Evolutionary conservation across 2,113 vertebrate genomes (phyloP).

Genomic region (Saguinus imperator): DNA sequence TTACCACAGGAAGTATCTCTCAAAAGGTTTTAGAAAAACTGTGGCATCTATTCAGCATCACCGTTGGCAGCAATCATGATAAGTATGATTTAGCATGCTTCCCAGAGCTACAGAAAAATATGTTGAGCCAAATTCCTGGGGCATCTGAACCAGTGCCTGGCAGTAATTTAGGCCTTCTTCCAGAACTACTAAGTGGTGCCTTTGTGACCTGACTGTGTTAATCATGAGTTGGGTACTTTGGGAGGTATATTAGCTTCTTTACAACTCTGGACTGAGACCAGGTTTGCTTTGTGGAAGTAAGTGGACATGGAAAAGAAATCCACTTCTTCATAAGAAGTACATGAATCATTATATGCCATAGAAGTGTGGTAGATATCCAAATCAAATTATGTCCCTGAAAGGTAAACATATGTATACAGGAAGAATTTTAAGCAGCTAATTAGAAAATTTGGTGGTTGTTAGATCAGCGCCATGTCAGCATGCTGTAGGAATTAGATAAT

Average conservation of each 20-base stretch:
- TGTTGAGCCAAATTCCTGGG: constrained; percentile 62
- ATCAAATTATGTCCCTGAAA: not conserved
- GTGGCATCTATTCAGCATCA: not conserved
- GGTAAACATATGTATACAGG: not conserved
- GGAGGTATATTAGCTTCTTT: constrained; percentile 55
- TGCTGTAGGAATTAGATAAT: not conserved
- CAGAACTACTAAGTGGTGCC: constrained; percentile 68
- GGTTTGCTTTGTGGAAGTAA: constrained; percentile 38
- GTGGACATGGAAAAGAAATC: not conserved
- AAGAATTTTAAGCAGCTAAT: not conserved
- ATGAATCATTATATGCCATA: not conserved
- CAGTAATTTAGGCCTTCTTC: constrained; percentile 48
- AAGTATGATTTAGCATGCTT: constrained; percentile 54
- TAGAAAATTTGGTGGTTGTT: not conserved
- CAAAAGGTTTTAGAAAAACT: constrained; percentile 24
- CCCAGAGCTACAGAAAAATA: constrained; percentile 1
- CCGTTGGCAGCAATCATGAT: constrained; percentile 44
- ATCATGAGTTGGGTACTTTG: constrained; percentile 49
- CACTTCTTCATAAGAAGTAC: constrained; percentile 6
- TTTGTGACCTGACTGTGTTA: constrained; percentile 66
- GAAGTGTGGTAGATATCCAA: not conserved
- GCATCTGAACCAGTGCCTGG: constrained; percentile 45
- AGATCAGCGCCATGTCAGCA: not conserved
- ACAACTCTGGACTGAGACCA: constrained; percentile 45
- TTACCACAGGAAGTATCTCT: not conserved